Evolutionary conservation across 2,113 vertebrate genomes (phyloP), one percentile per base, ranked within the genome.

Genomic region (Aegithalos caudatus): DNA sequence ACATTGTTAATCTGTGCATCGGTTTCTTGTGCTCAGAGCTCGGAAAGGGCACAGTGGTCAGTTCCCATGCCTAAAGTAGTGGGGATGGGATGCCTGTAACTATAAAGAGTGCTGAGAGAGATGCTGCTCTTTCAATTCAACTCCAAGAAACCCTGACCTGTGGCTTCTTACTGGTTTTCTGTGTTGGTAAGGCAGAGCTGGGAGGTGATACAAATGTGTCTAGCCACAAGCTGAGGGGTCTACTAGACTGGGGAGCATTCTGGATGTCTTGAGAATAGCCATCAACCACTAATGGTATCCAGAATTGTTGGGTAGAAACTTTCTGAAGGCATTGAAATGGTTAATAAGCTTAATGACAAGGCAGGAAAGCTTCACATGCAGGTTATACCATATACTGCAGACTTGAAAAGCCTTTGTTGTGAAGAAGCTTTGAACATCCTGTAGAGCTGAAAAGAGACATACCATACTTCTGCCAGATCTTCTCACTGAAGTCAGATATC

Each of bases 311-410:
- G 9, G 13, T 9, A 8, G 28, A 58, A 82, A 51, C 21, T 67
- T 85, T 86, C 31, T 70, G 47, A 82, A 74, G 14, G 27, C 38
- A 14, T 4, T 76, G 38, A 23, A 81, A 64, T 67, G 17, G 38
- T 81, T 76, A 60, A 58, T 66, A 65, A 85, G 10, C 64, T 81
- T 72, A 65, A 50, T 73, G 35, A 69, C 9, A 54, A 74, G 44
- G 18, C 25, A 87, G 22, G 33, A 64, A 79, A 67, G 4, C 37
- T 71, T 87, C 78, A 56, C 5, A 27, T 16, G 4, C 27, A 47
- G 27, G 27, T 74, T 73, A 24, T 47, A 47, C 0, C 0, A 4
- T 38, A 67, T 10, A 11, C 17, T 51, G 16, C 11, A 51, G 27
- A 17, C 54, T 61, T 66, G 35, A 62, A 91, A 78, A 89, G 6